Evolutionary conservation across 2,797 vertebrate species (phyloP).

Genomic region (Tragelaphus oryx): DNA sequence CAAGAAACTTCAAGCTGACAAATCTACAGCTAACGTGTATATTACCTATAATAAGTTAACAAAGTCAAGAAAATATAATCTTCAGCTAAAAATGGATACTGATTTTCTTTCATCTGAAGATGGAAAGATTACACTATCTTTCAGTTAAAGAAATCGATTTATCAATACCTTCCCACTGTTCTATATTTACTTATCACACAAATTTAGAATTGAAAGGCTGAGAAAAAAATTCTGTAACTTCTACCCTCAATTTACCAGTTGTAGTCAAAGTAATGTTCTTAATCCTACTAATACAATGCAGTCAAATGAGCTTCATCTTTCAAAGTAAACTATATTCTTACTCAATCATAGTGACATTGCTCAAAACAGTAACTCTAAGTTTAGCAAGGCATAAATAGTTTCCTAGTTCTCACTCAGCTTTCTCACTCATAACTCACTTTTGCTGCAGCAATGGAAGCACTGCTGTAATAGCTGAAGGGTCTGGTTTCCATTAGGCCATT

Average conservation of each 20-base stretch:
- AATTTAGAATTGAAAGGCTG: conserved; percentile 18
- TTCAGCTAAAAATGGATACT: background rate
- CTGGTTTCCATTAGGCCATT: background rate
- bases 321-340: background rate
- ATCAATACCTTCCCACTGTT: background rate
- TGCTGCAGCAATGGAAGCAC: background rate
- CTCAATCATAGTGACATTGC: background rate
- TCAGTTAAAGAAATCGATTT: conserved; percentile 39
- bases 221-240: background rate
- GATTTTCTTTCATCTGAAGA: background rate
- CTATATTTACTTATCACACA: conserved; percentile 6
- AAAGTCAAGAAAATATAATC: background rate
- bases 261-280: background rate
- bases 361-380: background rate
- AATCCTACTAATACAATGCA: background rate
- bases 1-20: background rate
- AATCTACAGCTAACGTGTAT: background rate
- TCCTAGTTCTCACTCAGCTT: background rate
- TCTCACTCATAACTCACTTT: background rate
- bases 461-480: background rate
- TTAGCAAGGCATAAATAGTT: background rate
- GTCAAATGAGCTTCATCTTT: conserved; percentile 21
- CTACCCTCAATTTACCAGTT: background rate
- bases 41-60: background rate
- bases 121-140: background rate